Conservation (phyloP, 2,797 vertebrate genomes). For the Chaunax sp. region DNA sequence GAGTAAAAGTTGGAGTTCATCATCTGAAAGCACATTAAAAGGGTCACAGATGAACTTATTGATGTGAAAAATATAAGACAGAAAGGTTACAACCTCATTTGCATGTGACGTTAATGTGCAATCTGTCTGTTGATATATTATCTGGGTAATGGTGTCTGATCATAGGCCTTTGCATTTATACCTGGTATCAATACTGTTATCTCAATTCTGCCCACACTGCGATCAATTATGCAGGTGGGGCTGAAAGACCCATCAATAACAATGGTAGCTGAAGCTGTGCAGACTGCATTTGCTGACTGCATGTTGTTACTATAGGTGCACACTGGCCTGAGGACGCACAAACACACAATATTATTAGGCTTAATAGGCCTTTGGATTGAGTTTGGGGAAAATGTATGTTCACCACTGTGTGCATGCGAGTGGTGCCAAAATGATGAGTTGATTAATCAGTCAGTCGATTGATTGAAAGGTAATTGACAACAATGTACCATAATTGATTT, state of each 20-base stretch:
- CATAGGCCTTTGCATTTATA: background rate
- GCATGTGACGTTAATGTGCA: background rate
- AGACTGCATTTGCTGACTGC: background rate
- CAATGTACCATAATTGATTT: background rate
- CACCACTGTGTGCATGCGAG: no score
- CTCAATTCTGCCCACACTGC: background rate
- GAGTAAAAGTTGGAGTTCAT: background rate
- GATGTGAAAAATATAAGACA: background rate
- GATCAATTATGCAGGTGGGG: constrained; percentile 4
- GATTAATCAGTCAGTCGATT: background rate
- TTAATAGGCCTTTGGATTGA: no score
- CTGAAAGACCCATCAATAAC: no score
- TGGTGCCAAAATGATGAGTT: constrained; percentile 1
- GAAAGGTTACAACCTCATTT: constrained; percentile 4
- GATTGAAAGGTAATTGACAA: background rate
- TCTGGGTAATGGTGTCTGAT: constrained; percentile 15
- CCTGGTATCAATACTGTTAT: constrained; percentile 3
- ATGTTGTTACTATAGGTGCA: background rate
- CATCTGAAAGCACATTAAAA: background rate
- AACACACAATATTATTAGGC: no score
- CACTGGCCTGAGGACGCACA: no score
- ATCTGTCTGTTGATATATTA: constrained; percentile 4
- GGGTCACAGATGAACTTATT: background rate
- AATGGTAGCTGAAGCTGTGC: background rate
- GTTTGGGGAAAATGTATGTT: background rate